These are phyloP conservation scores for Drosophila nasuta DNA, from an alignment of 1,140 invertebrate species.

Conservation along the genomic window DNA sequence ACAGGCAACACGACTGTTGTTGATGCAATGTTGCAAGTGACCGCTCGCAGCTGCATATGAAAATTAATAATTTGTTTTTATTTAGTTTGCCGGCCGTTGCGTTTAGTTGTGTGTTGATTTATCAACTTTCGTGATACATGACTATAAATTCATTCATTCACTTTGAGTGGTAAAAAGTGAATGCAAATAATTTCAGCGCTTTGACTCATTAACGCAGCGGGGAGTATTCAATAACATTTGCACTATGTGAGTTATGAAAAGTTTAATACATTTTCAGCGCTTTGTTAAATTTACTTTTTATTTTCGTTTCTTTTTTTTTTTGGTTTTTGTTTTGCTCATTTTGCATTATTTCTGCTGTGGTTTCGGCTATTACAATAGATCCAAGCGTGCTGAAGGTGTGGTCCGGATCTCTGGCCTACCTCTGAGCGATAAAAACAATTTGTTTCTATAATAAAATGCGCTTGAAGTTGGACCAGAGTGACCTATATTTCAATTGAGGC, in stretches of 20 bases:
- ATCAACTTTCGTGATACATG: constrained; percentile 56
- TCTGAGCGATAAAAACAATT: constrained; percentile 40
- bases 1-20: neutral
- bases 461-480: neutral
- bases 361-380: constrained; percentile 26
- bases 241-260: constrained; percentile 53
- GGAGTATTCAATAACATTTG: constrained; percentile 73
- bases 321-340: neutral
- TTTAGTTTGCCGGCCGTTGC: constrained; percentile 26
- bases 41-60: constrained; percentile 24
- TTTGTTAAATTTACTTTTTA: constrained; percentile 45
- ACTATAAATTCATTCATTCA: constrained; percentile 66
- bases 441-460: constrained; percentile 28
- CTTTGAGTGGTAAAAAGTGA: constrained; percentile 68
- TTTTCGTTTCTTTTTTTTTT: neutral
- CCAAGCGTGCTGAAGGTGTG: constrained; percentile 55
- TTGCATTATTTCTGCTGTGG: constrained; percentile 25
- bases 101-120: constrained; percentile 67
- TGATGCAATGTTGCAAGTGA: constrained; percentile 7
- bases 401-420: constrained; percentile 27
- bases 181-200: constrained; percentile 79
- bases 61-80: constrained; percentile 50
- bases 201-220: constrained; percentile 78
- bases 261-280: constrained; percentile 51
- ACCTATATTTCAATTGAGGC: constrained; percentile 14